These are phyloP conservation scores for Macroteleia sp. DNA, from an alignment of 2,888 invertebrate species.

Conservation along the genomic window DNA sequence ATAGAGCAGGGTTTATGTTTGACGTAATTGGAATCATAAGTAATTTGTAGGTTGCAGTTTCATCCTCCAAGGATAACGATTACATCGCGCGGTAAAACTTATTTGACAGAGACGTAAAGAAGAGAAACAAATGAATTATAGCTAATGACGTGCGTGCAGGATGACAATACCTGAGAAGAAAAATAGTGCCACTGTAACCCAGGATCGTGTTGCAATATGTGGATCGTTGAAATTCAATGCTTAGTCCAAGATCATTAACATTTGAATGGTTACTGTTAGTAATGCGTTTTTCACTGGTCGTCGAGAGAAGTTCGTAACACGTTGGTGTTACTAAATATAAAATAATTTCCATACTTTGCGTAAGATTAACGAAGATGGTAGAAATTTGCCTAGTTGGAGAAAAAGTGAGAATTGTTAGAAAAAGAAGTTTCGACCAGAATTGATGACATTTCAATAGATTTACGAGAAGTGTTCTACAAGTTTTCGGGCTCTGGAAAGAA, in stretches of 20 bases:
- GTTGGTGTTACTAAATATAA: too few relatives aligned
- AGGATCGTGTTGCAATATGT: constrained; percentile 47
- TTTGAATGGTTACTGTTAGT: constrained; percentile 22
- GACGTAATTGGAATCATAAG: constrained; percentile 52
- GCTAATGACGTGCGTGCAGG: constrained; percentile 21
- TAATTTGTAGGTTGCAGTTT: constrained; percentile 53
- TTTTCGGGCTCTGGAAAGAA: too few relatives aligned
- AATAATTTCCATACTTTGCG: too few relatives aligned
- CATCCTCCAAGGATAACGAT: constrained; percentile 55
- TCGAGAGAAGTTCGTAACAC: constrained; percentile 8
- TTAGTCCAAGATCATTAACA: constrained; percentile 24
- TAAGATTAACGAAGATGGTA: too few relatives aligned
- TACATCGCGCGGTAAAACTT: constrained; percentile 51
- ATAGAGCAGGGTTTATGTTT: constrained; percentile 44
- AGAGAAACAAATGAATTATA: constrained; percentile 40
- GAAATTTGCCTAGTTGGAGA: too few relatives aligned
- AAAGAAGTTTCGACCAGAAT: too few relatives aligned
- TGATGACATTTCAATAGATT: too few relatives aligned
- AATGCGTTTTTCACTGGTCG: constrained; percentile 7
- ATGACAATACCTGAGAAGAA: constrained; percentile 18
- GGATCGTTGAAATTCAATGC: constrained; percentile 36
- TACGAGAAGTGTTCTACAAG: too few relatives aligned
- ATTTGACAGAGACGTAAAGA: constrained; percentile 23
- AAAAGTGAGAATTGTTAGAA: too few relatives aligned
- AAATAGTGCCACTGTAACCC: constrained; percentile 25